These are phyloP conservation scores for Muscicapa striata DNA, from an alignment of 2,797 vertebrate genomes.

Conservation along the genomic window DNA sequence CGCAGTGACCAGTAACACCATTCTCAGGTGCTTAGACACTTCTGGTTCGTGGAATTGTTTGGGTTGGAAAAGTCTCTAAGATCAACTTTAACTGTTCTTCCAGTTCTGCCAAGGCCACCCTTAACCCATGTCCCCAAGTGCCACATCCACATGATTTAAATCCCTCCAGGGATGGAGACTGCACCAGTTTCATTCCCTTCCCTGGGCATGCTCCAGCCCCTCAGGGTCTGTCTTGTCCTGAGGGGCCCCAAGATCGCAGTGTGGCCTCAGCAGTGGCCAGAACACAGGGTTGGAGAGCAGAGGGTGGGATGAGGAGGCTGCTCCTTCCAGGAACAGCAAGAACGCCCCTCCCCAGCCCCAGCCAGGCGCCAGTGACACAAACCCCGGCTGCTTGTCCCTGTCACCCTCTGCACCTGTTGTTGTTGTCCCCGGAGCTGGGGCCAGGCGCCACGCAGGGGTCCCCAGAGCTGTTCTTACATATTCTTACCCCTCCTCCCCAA, in stretches of 20 bases:
- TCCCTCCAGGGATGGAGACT: not conserved
- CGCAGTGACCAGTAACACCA: fast-evolving
- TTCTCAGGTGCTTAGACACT: not conserved
- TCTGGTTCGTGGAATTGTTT: not conserved
- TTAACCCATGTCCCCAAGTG: not conserved
- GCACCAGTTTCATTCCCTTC: fast-evolving
- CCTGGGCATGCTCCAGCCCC: fast-evolving
- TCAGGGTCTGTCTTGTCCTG: fast-evolving
- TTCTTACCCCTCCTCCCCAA: not conserved
- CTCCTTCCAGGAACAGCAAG: not conserved
- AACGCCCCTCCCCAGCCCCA: not conserved
- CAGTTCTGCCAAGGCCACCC: not conserved
- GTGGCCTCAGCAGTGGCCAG: not conserved
- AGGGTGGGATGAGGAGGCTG: too few relatives aligned
- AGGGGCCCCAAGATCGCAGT: not conserved
- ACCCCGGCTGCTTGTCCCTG: not conserved
- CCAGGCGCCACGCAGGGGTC: not conserved
- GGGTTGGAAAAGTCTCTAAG: not conserved
- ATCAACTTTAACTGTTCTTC: not conserved
- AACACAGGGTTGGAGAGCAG: not conserved
- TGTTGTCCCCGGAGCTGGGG: not conserved
- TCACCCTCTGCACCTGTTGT: not conserved
- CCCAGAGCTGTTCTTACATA: fast-evolving
- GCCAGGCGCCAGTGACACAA: not conserved
- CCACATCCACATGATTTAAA: not conserved